Percentiles rank a stretch among this genome's conserved stretches.
Evolutionary conservation across 2,888 invertebrate species (phyloP).

Genomic region (Rhodophaea formosa): DNA sequence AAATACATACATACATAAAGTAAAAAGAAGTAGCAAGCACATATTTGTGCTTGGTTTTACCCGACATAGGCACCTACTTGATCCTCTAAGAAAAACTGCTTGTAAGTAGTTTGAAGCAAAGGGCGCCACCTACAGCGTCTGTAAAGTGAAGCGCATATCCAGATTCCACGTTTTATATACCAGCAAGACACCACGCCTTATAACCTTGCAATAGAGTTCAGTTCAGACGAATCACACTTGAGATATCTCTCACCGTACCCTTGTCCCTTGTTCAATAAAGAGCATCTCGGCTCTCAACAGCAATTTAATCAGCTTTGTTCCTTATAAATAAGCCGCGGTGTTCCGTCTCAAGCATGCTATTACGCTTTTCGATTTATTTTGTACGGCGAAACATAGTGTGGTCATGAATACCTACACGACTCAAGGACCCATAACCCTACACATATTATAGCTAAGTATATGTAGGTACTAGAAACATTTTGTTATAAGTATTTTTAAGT

Average conservation of each 20-base stretch:
- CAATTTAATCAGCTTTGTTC: constrained; percentile 66
- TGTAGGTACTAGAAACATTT: too few relatives aligned
- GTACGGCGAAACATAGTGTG: constrained; percentile 1
- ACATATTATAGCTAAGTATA: too few relatives aligned
- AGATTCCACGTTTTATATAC: too few relatives aligned
- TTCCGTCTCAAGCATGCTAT: constrained; percentile 42
- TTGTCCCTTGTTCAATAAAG: constrained; percentile 38
- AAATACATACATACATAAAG: too few relatives aligned
- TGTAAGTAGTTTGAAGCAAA: constrained; percentile 4
- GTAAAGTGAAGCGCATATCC: neutral
- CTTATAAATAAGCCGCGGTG: constrained; percentile 53
- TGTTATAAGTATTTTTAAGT: too few relatives aligned
- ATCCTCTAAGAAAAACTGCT: neutral
- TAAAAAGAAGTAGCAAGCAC: too few relatives aligned
- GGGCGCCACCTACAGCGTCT: too few relatives aligned
- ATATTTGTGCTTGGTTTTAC: too few relatives aligned
- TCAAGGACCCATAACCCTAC: too few relatives aligned
- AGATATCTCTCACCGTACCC: neutral
- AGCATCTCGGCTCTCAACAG: constrained; percentile 50
- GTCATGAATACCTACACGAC: too few relatives aligned
- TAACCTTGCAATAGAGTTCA: too few relatives aligned
- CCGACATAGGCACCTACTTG: neutral
- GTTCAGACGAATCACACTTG: neutral
- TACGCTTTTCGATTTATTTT: constrained; percentile 29
- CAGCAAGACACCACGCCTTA: too few relatives aligned